phyloP scores from a whole-genome alignment of 1,140 invertebrate genomes.

The Ericerus pela region DNA sequence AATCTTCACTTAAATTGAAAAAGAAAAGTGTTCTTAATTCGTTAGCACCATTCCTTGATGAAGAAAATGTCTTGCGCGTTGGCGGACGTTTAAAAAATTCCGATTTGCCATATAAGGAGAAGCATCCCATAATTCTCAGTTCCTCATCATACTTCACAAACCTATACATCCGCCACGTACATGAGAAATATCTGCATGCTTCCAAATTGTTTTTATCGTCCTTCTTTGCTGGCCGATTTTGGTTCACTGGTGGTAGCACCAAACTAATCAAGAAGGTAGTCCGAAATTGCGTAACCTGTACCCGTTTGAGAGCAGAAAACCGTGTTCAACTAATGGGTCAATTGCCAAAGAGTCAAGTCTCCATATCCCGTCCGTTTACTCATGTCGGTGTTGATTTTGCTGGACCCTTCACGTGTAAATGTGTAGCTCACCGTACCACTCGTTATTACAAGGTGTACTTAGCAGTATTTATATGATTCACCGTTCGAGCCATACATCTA shows the following conservation, averaged over 20 bases:
- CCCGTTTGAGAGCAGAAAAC: background rate
- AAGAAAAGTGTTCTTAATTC: no score
- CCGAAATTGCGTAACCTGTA: background rate
- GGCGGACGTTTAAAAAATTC: background rate
- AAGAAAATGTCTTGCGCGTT: conserved; percentile 2
- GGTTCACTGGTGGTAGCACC: background rate
- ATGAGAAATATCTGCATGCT: conserved; percentile 7
- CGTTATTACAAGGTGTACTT: conserved; percentile 12
- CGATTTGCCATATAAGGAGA: background rate
- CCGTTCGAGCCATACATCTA: conserved; percentile 25
- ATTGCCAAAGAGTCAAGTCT: conserved; percentile 16
- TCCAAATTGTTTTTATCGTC: background rate
- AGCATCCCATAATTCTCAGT: background rate
- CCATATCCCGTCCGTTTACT: conserved; percentile 14
- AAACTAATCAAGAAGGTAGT: background rate
- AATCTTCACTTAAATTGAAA: no score
- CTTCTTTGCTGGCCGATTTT: background rate
- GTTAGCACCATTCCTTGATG: no score
- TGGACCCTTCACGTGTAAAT: conserved; percentile 16
- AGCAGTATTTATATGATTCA: conserved; percentile 24
- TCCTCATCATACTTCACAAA: background rate
- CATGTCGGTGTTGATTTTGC: conserved; percentile 21
- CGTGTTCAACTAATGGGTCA: conserved; percentile 18
- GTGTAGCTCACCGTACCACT: background rate
- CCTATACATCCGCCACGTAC: background rate